Evolutionary conservation across 2,113 vertebrate species (phyloP).

Genomic region (Chunga burmeisteri): DNA sequence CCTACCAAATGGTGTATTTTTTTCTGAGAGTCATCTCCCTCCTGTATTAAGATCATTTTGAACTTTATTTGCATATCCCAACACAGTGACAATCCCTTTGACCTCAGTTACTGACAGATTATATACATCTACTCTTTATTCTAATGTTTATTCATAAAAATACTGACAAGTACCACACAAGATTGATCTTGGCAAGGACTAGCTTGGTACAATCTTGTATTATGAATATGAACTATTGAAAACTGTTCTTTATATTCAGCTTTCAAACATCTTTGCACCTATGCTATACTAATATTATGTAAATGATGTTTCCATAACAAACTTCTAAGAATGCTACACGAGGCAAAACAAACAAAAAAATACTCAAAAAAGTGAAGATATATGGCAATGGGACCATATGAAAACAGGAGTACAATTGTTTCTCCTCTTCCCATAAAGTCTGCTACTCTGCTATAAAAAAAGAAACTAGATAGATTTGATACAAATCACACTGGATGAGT

Average conservation of each 20-base stretch:
- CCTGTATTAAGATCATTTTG: not conserved
- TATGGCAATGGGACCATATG: not conserved
- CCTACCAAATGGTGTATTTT: not conserved
- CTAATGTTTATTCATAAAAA: slow-evolving; percentile 13
- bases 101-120: not conserved
- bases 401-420: not conserved
- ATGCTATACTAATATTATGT: not conserved
- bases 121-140: not conserved
- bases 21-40: not conserved
- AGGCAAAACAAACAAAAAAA: not conserved
- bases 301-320: not conserved
- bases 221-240: not conserved
- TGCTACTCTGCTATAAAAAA: not conserved
- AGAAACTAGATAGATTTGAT: not conserved
- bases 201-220: not conserved
- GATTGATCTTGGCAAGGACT: not conserved
- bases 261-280: not conserved
- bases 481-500: not conserved
- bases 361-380: not conserved
- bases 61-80: not conserved
- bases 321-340: not conserved
- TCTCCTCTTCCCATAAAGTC: not conserved
- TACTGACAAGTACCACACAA: not conserved
- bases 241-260: not conserved
- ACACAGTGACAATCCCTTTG: not conserved